Evolutionary conservation across 2,113 vertebrate species (phyloP).

Genomic region (Serilophus lunatus): DNA sequence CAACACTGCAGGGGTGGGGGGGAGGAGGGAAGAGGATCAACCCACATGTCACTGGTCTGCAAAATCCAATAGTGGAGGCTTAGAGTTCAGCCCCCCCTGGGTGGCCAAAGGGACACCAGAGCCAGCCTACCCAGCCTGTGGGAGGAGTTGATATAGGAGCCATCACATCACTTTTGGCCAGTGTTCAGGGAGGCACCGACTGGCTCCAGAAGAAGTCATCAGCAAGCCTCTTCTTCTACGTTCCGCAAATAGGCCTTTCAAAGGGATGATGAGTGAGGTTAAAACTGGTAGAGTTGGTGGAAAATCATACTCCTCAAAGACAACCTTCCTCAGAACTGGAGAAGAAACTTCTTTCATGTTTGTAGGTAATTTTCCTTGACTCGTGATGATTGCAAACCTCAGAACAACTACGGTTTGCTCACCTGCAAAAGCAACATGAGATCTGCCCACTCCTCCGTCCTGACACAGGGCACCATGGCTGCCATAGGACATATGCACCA

Average conservation of each 20-base stretch:
- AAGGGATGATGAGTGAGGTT: not conserved
- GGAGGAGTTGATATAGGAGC: not conserved
- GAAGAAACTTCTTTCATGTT: not conserved
- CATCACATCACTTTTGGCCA: not conserved
- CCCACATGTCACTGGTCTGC: not conserved
- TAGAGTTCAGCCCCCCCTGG: not conserved
- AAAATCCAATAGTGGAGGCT: not conserved
- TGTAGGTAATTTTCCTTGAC: not conserved
- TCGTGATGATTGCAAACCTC: not conserved
- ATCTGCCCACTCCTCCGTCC: not conserved
- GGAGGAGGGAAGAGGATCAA: not conserved
- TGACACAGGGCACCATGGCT: not conserved
- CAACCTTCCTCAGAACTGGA: not conserved
- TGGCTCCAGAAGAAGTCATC: not conserved
- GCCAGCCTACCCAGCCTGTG: not conserved
- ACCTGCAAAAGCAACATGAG: not conserved
- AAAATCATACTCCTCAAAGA: not conserved
- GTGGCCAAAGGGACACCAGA: not conserved
- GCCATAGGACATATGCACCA: accelerated
- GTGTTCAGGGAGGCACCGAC: not conserved
- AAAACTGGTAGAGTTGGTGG: not conserved
- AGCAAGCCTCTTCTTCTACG: not conserved
- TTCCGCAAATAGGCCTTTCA: not conserved
- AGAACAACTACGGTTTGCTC: not conserved
- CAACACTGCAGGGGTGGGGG: accelerated